Evolutionary conservation across 2,113 vertebrate genomes (phyloP).

Genomic region (Colaptes auratus): DNA sequence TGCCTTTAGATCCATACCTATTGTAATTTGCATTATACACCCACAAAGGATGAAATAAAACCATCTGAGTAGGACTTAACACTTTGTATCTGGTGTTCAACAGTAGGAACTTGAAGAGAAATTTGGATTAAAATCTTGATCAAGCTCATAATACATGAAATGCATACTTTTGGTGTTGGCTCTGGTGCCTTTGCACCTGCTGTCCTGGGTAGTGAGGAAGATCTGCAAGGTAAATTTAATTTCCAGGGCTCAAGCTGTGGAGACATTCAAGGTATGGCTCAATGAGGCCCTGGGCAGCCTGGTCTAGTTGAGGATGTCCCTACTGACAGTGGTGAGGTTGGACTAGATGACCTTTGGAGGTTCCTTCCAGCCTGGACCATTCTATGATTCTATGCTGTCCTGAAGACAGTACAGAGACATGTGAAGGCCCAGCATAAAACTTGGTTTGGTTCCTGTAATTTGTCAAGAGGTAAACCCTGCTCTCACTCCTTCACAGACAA

Average conservation of each 20-base stretch:
- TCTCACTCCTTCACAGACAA: neutral
- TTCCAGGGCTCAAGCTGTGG: neutral
- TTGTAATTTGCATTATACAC: neutral
- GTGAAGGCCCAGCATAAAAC: neutral
- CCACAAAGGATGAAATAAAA: constrained; percentile 19
- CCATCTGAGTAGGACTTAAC: neutral
- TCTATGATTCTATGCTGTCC: neutral
- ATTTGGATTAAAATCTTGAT: neutral
- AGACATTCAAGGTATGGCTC: too few species aligned
- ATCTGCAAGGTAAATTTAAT: neutral
- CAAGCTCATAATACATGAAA: neutral
- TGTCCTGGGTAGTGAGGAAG: neutral
- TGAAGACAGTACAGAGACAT: neutral
- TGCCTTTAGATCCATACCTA: neutral
- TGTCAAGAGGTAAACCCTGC: neutral
- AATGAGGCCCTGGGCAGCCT: too few species aligned
- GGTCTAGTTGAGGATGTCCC: too few species aligned
- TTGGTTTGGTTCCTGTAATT: neutral
- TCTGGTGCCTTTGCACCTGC: neutral
- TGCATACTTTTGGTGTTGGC: neutral
- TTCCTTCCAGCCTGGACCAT: too few species aligned
- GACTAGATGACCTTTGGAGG: too few species aligned
- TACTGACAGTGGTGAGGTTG: too few species aligned
- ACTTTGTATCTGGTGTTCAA: neutral
- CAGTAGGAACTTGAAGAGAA: neutral